Base-by-base conservation (phyloP, 2,113 vertebrate species). In the Piaya cayana region DNA sequence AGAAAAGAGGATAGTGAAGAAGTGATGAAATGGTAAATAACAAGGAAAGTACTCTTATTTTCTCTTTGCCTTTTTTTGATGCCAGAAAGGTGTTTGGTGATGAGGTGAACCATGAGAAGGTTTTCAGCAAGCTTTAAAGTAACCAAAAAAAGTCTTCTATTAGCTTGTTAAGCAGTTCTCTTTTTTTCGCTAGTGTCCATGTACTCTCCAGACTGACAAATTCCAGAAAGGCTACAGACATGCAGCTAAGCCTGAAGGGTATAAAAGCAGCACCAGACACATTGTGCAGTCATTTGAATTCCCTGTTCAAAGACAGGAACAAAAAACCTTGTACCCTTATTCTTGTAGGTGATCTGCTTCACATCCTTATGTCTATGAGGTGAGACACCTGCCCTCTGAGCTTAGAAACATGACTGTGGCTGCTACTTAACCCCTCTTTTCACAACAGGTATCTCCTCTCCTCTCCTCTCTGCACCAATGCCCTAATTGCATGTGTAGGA, bases 361-460 rank as follows among this genome's bases (percentile, higher is more conserved):
- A 12, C 29, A 68, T 56, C 75, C 11, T 55, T 36, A 7, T 8
- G 7, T 74, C 42, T 62, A 39, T 39, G 45, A 93, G 25, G 49
- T 42, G 76, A 92, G 76, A 68, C 56, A 86, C 43, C 74, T 84
- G 80, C 90, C 68, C 45, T 74, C 32, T 53, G 80, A 92, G 70
- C 68, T 77, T 36, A 1, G 10, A 88, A 56, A 78, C 29, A 9
- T 18, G 56, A 37, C 43, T 77, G 34, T 42, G 68, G 52, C 71
- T 90, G 71, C 71, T 71, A 45, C 27, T 86, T 92, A 88, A 90
- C 64, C 43, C 52, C 15, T 71, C 52, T 96, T 90, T 67, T 81
- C 83, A 49, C 27, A 37, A 21, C 32, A 53, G 27, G 11, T 49
- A 75, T 86, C 87, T 96, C 34, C 56, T 82, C 58, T 96, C 34